Percentiles rank a stretch among this genome's conserved stretches.
Conservation (phyloP, 1,140 invertebrate genomes). For the Notospermus geniculatus region DNA sequence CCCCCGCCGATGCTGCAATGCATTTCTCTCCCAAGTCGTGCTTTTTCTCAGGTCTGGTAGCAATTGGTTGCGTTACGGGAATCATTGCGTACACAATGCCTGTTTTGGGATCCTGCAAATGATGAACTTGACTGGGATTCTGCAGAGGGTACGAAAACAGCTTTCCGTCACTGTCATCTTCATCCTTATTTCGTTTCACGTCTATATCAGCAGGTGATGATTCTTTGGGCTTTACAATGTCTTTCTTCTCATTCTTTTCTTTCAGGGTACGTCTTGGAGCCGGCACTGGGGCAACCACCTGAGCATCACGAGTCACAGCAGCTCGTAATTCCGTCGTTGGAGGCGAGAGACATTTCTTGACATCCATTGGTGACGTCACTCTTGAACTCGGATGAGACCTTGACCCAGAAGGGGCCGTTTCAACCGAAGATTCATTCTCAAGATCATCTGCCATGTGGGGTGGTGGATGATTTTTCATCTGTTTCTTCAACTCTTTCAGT, state of each 20-base stretch:
- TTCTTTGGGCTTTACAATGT: neutral
- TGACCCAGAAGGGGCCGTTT: neutral
- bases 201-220: too few relatives aligned
- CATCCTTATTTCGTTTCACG: too few relatives aligned
- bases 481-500: conserved; percentile 45
- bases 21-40: too few relatives aligned
- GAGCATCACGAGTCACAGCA: neutral
- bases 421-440: conserved; percentile 7
- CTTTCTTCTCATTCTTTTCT: conserved; percentile 3
- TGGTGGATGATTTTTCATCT: conserved; percentile 33
- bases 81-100: too few relatives aligned
- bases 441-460: neutral
- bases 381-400: neutral
- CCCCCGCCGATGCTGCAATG: neutral
- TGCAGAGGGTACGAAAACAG: too few relatives aligned
- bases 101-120: too few relatives aligned
- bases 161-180: too few relatives aligned
- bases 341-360: neutral
- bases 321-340: neutral
- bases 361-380: neutral
- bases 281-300: neutral
- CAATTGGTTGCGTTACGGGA: too few relatives aligned
- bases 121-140: too few relatives aligned
- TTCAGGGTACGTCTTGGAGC: neutral
- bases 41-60: too few relatives aligned